Percentiles rank a stretch among this genome's conserved stretches.
Conservation (phyloP, 2,797 vertebrate species). For the Dallia pectoralis region DNA sequence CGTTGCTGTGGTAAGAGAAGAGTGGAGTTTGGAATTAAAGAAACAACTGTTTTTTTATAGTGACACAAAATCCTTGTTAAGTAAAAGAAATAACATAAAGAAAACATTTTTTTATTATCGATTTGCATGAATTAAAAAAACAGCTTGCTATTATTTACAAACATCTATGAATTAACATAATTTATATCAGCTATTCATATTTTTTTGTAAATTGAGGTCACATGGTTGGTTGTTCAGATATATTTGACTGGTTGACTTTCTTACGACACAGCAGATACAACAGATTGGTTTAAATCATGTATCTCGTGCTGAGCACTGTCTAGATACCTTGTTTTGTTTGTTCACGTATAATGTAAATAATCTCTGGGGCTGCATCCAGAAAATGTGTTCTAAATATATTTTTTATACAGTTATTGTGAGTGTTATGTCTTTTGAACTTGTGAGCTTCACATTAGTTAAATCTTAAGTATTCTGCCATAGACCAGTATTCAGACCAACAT, state of each 20-base stretch:
- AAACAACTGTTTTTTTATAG: slow-evolving; percentile 6
- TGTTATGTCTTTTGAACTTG: slow-evolving; percentile 2
- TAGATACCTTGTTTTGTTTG: slow-evolving; percentile 12
- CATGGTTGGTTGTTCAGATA: slow-evolving; percentile 19
- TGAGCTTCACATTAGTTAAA: neutral
- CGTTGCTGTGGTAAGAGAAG: slow-evolving; percentile 6
- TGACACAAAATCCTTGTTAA: slow-evolving; percentile 2
- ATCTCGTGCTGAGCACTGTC: neutral
- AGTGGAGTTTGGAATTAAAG: neutral
- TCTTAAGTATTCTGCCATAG: neutral
- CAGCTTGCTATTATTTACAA: slow-evolving; percentile 25
- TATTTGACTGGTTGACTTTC: neutral
- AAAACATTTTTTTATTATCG: neutral
- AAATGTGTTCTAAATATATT: slow-evolving; percentile 73
- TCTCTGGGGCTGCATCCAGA: slow-evolving; percentile 32
- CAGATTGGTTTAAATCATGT: neutral
- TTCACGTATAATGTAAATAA: slow-evolving; percentile 45
- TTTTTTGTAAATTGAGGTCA: slow-evolving; percentile 42
- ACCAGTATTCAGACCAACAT: no score
- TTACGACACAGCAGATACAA: neutral
- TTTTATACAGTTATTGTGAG: slow-evolving; percentile 62
- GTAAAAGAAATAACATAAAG: neutral
- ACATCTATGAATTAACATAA: slow-evolving; percentile 14
- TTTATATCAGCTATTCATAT: neutral
- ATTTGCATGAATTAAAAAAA: neutral